Conservation (phyloP, 2,888 invertebrate species). For the Trypoxylon attenuatum region DNA sequence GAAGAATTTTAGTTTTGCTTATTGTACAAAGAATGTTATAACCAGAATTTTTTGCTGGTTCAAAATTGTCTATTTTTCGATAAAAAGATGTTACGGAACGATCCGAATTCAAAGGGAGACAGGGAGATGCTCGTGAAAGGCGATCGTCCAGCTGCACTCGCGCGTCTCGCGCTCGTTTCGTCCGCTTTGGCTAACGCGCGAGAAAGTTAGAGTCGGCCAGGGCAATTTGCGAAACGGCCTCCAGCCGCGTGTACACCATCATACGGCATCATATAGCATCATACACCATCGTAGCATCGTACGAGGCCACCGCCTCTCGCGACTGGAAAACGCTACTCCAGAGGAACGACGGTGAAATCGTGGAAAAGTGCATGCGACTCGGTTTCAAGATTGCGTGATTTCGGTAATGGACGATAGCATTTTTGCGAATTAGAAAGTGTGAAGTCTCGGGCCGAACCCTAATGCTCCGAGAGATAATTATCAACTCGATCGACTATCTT, state of each 20-base stretch:
- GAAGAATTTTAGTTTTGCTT: too few species aligned
- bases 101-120: too few species aligned
- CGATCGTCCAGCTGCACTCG: constrained; percentile 42
- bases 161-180: constrained; percentile 6
- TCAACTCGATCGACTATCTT: too few species aligned
- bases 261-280: not conserved
- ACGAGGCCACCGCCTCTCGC: constrained; percentile 33
- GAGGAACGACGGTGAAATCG: constrained; percentile 36
- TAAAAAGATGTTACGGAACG: too few species aligned
- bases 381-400: not conserved
- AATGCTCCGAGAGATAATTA: too few species aligned
- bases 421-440: constrained; percentile 21
- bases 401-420: constrained; percentile 1
- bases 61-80: too few species aligned
- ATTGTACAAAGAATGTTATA: too few species aligned
- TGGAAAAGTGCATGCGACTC: constrained; percentile 20
- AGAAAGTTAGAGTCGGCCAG: constrained; percentile 48
- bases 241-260: constrained; percentile 8
- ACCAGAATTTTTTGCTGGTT: too few species aligned
- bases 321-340: constrained; percentile 17
- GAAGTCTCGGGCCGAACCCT: too few species aligned
- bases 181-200: constrained; percentile 38
- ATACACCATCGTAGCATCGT: constrained; percentile 12
- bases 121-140: constrained; percentile 59
- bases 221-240: constrained; percentile 40